A percentile compares a stretch with the other conserved stretches of the same genome.
Evolutionary conservation across 1,140 invertebrate species (phyloP).

Genomic region (Laodelphax striatellus): DNA sequence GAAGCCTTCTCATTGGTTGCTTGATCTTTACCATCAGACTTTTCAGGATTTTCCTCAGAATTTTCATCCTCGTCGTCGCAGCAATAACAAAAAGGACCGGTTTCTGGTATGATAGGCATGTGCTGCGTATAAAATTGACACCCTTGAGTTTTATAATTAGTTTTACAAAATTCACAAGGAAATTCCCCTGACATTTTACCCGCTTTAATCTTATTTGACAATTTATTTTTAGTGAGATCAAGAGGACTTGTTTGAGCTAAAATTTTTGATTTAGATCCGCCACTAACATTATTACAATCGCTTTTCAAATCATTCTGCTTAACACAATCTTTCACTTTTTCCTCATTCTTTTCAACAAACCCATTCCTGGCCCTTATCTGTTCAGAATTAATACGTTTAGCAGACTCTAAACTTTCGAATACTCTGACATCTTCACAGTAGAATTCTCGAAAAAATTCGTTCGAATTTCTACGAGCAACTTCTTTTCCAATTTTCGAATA

Average conservation of each 20-base stretch:
- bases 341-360: too few relatives aligned
- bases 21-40: neutral
- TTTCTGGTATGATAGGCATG: constrained; percentile 11
- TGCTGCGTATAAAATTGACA: constrained; percentile 19
- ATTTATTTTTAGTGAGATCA: neutral
- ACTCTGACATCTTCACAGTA: neutral
- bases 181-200: neutral
- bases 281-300: too few relatives aligned
- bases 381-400: too few relatives aligned
- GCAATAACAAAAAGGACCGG: constrained; percentile 36
- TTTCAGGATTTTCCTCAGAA: constrained; percentile 22
- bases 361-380: too few relatives aligned
- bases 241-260: neutral
- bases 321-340: too few relatives aligned
- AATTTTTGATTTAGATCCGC: too few relatives aligned
- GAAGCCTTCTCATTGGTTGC: constrained; percentile 29
- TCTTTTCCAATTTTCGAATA: constrained; percentile 16
- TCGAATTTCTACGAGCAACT: neutral
- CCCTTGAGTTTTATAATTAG: neutral
- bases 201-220: neutral
- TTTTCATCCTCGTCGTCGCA: constrained; percentile 36
- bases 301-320: too few relatives aligned
- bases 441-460: constrained; percentile 2
- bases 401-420: too few relatives aligned
- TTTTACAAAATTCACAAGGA: neutral